These are phyloP conservation scores for Adineta ricciae DNA, from an alignment of 2,888 invertebrate species.

Conservation along the genomic window DNA sequence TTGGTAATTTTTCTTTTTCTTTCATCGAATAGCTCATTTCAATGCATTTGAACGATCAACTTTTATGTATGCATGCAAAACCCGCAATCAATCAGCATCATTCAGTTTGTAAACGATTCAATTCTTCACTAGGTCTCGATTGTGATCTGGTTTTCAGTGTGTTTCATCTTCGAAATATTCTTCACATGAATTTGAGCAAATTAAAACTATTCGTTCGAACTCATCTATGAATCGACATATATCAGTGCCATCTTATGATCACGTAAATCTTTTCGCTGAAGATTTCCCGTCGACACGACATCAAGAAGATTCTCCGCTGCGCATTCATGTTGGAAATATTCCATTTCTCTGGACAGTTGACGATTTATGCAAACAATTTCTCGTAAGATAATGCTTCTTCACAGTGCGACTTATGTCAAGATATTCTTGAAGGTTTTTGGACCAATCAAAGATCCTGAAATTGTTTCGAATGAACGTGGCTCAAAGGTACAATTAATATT, in stretches of 20 bases:
- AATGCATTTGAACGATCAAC: neutral
- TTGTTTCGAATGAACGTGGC: constrained; percentile 3
- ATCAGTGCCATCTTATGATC: neutral
- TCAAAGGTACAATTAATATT: neutral
- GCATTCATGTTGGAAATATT: constrained; percentile 15
- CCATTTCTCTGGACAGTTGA: neutral
- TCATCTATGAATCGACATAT: neutral
- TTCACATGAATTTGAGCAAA: neutral
- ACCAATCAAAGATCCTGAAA: neutral
- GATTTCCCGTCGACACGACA: too few species aligned
- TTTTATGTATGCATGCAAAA: neutral
- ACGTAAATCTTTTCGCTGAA: too few species aligned
- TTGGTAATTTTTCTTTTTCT: neutral
- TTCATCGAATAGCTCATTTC: neutral
- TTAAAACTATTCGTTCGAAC: neutral
- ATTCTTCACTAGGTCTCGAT: neutral
- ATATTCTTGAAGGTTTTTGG: neutral
- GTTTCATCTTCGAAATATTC: neutral
- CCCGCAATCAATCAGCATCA: neutral
- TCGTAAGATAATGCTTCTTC: neutral
- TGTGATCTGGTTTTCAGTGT: neutral
- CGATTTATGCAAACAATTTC: constrained; percentile 6
- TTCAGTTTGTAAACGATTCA: neutral
- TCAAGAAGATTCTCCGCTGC: constrained; percentile 3
- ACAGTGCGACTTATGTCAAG: neutral